A percentile compares a stretch with the other conserved stretches of the same genome.
Conservation (phyloP, 2,888 invertebrate species). For the Eristalinus sepulchralis region DNA sequence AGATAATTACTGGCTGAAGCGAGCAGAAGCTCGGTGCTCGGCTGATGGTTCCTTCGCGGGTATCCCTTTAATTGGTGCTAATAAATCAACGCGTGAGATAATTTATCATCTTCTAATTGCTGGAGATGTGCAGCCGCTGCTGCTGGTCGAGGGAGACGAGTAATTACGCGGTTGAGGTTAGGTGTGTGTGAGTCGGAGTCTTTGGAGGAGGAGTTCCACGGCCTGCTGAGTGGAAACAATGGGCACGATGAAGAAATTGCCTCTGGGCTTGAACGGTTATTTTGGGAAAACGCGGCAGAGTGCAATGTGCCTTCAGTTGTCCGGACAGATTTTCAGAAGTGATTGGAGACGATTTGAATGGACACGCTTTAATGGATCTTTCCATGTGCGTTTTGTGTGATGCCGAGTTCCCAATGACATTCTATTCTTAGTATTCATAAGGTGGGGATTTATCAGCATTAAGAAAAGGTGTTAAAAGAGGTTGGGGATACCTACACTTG, state of each 20-base stretch:
- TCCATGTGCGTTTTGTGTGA: too few species aligned
- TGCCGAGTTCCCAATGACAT: too few species aligned
- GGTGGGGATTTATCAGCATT: too few species aligned
- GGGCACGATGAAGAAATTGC: not conserved
- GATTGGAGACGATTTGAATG: not conserved
- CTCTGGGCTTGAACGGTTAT: not conserved
- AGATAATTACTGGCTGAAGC: slow-evolving; percentile 41
- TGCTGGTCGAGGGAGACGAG: not conserved
- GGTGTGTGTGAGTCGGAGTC: not conserved
- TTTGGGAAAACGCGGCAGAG: not conserved
- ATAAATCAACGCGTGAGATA: slow-evolving; percentile 50
- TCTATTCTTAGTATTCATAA: too few species aligned
- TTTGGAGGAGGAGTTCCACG: not conserved
- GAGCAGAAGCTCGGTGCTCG: slow-evolving; percentile 34
- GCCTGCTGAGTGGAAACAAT: not conserved
- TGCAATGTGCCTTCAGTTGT: not conserved
- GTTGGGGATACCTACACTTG: too few species aligned
- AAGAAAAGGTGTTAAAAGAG: too few species aligned
- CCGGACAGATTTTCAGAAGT: not conserved
- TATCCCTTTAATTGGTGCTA: slow-evolving; percentile 44
- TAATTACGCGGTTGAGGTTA: not conserved
- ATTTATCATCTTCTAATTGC: slow-evolving; percentile 56
- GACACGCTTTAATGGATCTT: not conserved
- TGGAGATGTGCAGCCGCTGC: not conserved
- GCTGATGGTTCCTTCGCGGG: slow-evolving; percentile 26